Evolutionary conservation across 2,113 vertebrate species (phyloP), one percentile per base, ranked within the genome.

Genomic region (Myrmecophaga tridactyla): DNA sequence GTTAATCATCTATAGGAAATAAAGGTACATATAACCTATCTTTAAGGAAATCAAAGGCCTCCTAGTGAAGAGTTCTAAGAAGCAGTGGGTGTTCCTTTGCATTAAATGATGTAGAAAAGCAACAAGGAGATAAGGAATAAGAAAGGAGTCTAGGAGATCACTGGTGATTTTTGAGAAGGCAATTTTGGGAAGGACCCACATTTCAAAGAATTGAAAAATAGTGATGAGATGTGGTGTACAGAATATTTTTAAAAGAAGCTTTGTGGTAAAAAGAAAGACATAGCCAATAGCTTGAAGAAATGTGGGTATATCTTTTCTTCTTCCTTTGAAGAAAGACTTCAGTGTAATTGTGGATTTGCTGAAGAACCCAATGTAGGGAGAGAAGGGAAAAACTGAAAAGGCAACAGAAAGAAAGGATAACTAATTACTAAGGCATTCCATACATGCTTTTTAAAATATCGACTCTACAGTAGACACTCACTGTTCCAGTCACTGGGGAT

Each of bases 91-190:
- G 11, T 80, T 62, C n/a, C 29, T 69, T n/a, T 91, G 80, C 82
- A 8, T 92, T 82, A 78, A 80, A 41, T 77, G 14, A 41, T 51
- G 15, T 70, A 53, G 41, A 51, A 82, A 78, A 86, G 6, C 29
- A 51, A 25, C n/a, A 80, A 62, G 31, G 27, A 88, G 23, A 69
- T 82, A 65, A 85, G 39, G 21, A 6, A 5, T 87, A 51, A 93
- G 60, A 78, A 86, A 62, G 86, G 72, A 29, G 11, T 48, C 39
- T 67, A 46, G 20, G 21, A 91, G 62, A 34, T 93, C 89, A 53
- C 21, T 82, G 36, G n/a, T 62, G 31, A 86, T 89, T 77, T 95
- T 67, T 53, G 9, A 94, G 86, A 80, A 81, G 36, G n/a, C 62
- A 75, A 23, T 82, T 96, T 92, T 31, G 70, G 20, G 23, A 89